These are phyloP conservation scores for Lasioglossum baleicum DNA, from an alignment of 1,140 invertebrate species.

Conservation along the genomic window DNA sequence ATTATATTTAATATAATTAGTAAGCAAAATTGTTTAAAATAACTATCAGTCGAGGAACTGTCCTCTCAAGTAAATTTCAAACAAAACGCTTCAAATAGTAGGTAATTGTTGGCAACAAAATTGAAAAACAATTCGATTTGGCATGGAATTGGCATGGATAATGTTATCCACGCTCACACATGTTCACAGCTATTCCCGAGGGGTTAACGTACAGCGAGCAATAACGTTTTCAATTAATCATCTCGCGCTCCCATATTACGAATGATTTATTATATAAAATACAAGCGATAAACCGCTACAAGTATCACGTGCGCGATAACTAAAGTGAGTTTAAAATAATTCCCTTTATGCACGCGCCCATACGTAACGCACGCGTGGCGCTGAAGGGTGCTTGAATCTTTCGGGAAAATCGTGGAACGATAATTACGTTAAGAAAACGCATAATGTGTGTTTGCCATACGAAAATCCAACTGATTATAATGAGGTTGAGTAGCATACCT, in stretches of 20 bases:
- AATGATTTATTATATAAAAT: not conserved
- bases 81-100: too few relatives aligned
- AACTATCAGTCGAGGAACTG: too few relatives aligned
- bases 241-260: not conserved
- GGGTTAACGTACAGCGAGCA: not conserved
- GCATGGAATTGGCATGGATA: too few relatives aligned
- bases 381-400: not conserved
- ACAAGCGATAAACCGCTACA: not conserved
- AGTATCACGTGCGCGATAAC: too few relatives aligned
- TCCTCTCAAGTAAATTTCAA: too few relatives aligned
- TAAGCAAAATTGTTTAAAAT: too few relatives aligned
- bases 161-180: too few relatives aligned
- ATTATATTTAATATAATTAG: too few relatives aligned
- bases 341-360: not conserved
- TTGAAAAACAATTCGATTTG: too few relatives aligned
- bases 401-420: not conserved
- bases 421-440: not conserved
- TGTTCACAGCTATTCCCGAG: too few relatives aligned
- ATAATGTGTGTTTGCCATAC: not conserved
- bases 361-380: not conserved
- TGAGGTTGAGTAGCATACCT: not conserved
- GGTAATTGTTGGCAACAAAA: too few relatives aligned
- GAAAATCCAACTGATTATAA: not conserved
- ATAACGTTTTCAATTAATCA: constrained; percentile 10
- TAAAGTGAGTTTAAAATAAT: not conserved